Evolutionary conservation across 1,140 invertebrate genomes (phyloP), one percentile per base, ranked within the genome.

Genomic region (Tribolium castaneum): DNA sequence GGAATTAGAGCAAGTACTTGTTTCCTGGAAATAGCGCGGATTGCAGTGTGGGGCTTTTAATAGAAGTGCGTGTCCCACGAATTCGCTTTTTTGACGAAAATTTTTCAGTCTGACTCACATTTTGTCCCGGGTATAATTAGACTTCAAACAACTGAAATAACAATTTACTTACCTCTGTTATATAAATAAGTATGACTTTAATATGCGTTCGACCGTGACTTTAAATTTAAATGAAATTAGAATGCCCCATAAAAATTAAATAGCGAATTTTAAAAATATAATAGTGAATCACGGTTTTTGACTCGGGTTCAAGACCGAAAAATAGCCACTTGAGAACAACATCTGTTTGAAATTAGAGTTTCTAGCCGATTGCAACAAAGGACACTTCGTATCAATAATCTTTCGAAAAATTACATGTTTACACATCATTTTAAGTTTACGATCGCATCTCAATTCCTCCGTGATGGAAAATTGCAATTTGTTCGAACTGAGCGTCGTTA

Each of bases 121-220:
- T 30, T 59, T 66, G 59, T 66, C 34, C n/a, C 45, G 59, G 59
- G 12, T 66, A 66, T 66, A 66, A 66, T 66, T 66, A 66, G 59
- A 66, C 30, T 6, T 30, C n/a, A 66, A 39, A 66, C 59, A 66
- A 39, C 59, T 66, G 30, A 30, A 66, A 66, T 66, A 66, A 30
- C 25, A 30, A 30, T 66, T 66, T 66, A 66, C 59, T 12, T 66
- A 66, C 30, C 59, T 66, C 25, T 66, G 25, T 30, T 30, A 30
- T 39, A 66, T 12, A 66, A 66, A 66, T 66, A 66, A 66, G 59
- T 66, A 66, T 66, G 59, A 66, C 59, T 66, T 66, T 25, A 22
- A 35, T 9, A 66, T 14, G 30, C 30, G 35, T 34, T 66, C 25
- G 30, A 10, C 22, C 59, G 59, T 35, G 59, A 66, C 59, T n/a